phyloP scores from a whole-genome alignment of 2,797 vertebrate genomes.

The Myotis vivesi region DNA sequence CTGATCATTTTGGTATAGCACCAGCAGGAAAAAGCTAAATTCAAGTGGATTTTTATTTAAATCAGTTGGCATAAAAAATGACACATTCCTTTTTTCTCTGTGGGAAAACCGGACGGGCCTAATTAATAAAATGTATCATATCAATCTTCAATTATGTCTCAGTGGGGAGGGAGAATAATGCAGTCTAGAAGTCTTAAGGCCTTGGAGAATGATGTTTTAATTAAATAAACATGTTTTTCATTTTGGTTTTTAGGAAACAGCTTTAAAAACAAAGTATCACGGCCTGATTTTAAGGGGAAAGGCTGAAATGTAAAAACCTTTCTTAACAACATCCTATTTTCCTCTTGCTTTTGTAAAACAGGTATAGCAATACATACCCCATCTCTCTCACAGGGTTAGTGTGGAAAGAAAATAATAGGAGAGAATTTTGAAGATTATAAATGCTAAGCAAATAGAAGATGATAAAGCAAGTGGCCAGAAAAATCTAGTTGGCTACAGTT shows the following conservation, averaged over 20 bases:
- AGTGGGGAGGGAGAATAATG: constrained; percentile 66
- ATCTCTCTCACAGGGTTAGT: background rate
- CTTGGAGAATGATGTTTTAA: constrained; percentile 71
- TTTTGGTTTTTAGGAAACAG: constrained; percentile 62
- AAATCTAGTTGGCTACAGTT: background rate
- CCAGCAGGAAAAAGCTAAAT: constrained; percentile 56
- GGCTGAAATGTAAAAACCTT: background rate
- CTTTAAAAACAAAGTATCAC: constrained; percentile 53
- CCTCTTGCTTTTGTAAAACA: background rate
- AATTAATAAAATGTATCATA: constrained; percentile 79
- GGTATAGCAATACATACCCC: background rate
- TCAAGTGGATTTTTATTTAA: constrained; percentile 74
- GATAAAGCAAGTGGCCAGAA: constrained; percentile 17
- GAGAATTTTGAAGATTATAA: background rate
- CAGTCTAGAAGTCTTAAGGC: constrained; percentile 59
- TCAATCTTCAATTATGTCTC: constrained; percentile 77
- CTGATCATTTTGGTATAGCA: constrained; percentile 24
- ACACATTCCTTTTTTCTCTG: constrained; percentile 73
- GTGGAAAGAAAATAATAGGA: background rate
- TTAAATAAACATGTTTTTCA: constrained; percentile 72
- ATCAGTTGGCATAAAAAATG: constrained; percentile 67
- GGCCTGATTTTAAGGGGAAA: constrained; percentile 31
- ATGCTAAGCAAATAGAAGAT: background rate
- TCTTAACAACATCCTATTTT: background rate
- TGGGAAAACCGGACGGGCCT: constrained; percentile 73